A percentile compares a stretch with the other conserved stretches of the same genome.
Evolutionary conservation across 2,113 vertebrate species (phyloP).

Genomic region (Otolemur garnettii): DNA sequence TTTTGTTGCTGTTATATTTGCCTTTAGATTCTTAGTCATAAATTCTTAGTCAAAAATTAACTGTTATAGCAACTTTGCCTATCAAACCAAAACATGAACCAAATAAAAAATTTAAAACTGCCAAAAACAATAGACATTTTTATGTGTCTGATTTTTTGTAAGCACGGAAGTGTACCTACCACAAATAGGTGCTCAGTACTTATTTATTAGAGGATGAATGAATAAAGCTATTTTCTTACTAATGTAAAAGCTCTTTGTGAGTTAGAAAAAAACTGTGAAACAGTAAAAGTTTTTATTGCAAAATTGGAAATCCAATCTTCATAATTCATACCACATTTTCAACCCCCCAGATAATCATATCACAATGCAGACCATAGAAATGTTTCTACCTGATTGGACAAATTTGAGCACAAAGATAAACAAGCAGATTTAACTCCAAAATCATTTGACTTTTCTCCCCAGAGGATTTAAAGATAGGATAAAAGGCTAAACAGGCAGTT

Average conservation of each 20-base stretch:
- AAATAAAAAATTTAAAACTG: background rate
- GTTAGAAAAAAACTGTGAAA: background rate
- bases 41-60: too few relatives aligned
- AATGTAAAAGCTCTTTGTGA: background rate
- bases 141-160: background rate
- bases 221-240: constrained; percentile 24
- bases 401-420: constrained; percentile 31
- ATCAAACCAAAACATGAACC: constrained; percentile 10
- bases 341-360: background rate
- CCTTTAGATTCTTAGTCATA: too few relatives aligned
- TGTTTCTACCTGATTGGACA: background rate
- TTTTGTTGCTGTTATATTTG: too few relatives aligned
- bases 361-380: background rate
- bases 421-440: background rate
- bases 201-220: background rate
- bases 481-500: background rate
- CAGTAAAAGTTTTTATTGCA: constrained; percentile 16
- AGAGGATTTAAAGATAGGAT: background rate
- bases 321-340: constrained; percentile 57
- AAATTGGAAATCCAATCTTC: background rate
- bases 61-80: background rate
- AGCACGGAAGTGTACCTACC: background rate
- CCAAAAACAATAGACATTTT: background rate
- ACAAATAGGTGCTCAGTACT: background rate
- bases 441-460: background rate